Evolutionary conservation across 2,888 invertebrate species (phyloP).

Genomic region (Troglohyphantes excavatus): DNA sequence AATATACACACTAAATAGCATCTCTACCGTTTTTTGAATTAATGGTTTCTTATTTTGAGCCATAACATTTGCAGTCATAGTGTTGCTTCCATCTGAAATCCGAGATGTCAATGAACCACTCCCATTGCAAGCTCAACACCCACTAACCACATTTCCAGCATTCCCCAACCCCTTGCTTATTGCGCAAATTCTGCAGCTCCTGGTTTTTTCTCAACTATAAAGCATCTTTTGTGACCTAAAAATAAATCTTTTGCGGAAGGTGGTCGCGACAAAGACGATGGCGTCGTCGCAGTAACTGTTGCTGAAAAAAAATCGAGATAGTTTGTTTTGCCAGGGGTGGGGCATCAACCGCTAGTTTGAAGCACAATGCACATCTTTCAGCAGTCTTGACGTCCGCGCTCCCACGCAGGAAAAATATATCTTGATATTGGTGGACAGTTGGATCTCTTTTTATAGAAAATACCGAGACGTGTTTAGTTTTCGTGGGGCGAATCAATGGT

Average conservation of each 20-base stretch:
- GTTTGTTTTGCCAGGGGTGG: conserved; percentile 2
- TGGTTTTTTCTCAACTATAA: background rate
- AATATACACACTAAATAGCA: too few relatives aligned
- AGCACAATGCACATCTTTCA: conserved; percentile 36
- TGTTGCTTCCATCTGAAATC: too few relatives aligned
- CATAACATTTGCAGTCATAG: too few relatives aligned
- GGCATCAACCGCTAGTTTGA: conserved; percentile 12
- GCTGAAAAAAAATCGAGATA: conserved; percentile 16
- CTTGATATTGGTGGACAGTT: background rate
- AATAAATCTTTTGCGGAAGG: conserved; percentile 28
- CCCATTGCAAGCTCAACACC: too few relatives aligned
- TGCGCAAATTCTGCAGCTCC: background rate
- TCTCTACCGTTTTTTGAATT: too few relatives aligned
- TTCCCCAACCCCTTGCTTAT: background rate
- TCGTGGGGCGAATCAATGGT: background rate
- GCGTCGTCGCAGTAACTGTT: background rate
- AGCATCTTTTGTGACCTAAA: conserved; percentile 24
- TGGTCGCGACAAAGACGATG: background rate
- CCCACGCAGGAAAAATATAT: background rate
- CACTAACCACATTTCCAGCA: background rate
- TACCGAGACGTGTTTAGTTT: background rate
- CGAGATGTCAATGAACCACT: too few relatives aligned
- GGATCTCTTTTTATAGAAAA: background rate
- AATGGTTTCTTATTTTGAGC: too few relatives aligned
- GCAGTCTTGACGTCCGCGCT: background rate